Percentiles rank a stretch among this genome's conserved stretches.
These are phyloP conservation scores for Actinia equina DNA, from an alignment of 64 coral and sea anemone species.

Conservation along the genomic window DNA sequence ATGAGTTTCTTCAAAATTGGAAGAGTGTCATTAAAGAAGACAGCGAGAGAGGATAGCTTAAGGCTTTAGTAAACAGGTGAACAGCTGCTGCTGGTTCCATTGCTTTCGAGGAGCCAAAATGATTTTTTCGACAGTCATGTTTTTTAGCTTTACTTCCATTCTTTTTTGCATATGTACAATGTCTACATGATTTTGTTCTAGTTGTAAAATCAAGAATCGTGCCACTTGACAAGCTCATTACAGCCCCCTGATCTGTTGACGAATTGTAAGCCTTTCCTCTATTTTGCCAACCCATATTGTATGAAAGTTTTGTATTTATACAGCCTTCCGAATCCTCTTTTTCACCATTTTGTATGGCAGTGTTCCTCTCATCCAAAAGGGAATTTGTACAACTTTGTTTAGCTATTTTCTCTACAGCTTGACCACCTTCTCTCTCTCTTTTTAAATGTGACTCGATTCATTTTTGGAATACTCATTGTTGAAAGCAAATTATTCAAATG, in stretches of 20 bases:
- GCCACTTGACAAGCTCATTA: constrained; percentile 49
- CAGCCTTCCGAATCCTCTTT: not conserved
- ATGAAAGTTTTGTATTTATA: not conserved
- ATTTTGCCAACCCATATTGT: constrained; percentile 50
- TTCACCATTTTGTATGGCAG: not conserved
- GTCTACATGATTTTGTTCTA: constrained; percentile 35
- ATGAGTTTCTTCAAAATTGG: not conserved
- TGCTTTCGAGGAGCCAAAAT: constrained; percentile 62
- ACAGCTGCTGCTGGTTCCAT: constrained; percentile 57
- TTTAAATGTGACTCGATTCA: constrained; percentile 42
- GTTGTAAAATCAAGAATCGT: constrained; percentile 60
- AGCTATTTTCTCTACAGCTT: constrained; percentile 43
- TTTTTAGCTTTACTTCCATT: constrained; percentile 21
- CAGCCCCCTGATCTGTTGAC: constrained; percentile 51
- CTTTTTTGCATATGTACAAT: constrained; percentile 49
- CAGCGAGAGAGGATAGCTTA: not conserved
- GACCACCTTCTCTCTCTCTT: constrained; percentile 44
- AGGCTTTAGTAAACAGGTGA: constrained; percentile 43
- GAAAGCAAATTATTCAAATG: constrained; percentile 43
- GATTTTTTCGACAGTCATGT: constrained; percentile 78
- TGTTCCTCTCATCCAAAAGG: no score
- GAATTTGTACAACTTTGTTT: constrained; percentile 37
- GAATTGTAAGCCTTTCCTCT: constrained; percentile 55
- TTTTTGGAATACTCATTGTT: constrained; percentile 47
- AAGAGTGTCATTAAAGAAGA: constrained; percentile 10